phyloP scores from a whole-genome alignment of 2,888 invertebrate genomes.

The Cactoblastis cactorum region DNA sequence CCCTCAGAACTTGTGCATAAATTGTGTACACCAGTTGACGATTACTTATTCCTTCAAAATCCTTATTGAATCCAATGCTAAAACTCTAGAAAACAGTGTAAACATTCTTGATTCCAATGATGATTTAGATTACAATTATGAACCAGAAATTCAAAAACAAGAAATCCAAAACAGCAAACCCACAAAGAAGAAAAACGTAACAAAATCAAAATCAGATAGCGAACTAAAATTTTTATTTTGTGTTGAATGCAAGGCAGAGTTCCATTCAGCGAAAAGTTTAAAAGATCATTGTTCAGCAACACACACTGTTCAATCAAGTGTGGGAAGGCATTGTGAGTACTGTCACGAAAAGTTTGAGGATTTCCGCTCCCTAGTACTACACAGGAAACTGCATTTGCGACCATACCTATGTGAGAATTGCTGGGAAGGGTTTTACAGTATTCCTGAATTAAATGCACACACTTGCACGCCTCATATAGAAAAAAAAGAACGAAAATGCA shows the following conservation, averaged over 20 bases:
- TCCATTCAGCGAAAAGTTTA: conserved; percentile 43
- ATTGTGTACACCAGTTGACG: conserved; percentile 66
- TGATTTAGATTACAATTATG: conserved; percentile 44
- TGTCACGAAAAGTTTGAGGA: conserved; percentile 71
- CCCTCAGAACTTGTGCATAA: conserved; percentile 62
- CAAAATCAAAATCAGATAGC: conserved; percentile 27
- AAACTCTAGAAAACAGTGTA: conserved; percentile 42
- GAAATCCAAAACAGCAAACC: conserved; percentile 16
- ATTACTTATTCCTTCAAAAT: conserved; percentile 69
- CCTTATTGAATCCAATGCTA: conserved; percentile 58
- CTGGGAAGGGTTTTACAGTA: conserved; percentile 63
- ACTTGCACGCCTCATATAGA: conserved; percentile 51
- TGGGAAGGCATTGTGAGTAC: conserved; percentile 66
- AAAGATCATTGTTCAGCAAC: conserved; percentile 54
- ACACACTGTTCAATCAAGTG: conserved; percentile 50
- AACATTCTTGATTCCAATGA: conserved; percentile 40
- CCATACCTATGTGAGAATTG: conserved; percentile 68
- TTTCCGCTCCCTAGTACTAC: conserved; percentile 59
- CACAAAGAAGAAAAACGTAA: conserved; percentile 28
- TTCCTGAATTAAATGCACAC: conserved; percentile 46
- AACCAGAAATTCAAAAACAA: conserved; percentile 44
- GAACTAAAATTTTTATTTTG: conserved; percentile 48
- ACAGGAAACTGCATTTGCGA: conserved; percentile 63
- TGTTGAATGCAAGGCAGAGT: conserved; percentile 65
- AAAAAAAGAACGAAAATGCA: conserved; percentile 46